Evolutionary conservation across 2,888 invertebrate species (phyloP), one percentile per base, ranked within the genome.

Genomic region (Orthosia cruda): DNA sequence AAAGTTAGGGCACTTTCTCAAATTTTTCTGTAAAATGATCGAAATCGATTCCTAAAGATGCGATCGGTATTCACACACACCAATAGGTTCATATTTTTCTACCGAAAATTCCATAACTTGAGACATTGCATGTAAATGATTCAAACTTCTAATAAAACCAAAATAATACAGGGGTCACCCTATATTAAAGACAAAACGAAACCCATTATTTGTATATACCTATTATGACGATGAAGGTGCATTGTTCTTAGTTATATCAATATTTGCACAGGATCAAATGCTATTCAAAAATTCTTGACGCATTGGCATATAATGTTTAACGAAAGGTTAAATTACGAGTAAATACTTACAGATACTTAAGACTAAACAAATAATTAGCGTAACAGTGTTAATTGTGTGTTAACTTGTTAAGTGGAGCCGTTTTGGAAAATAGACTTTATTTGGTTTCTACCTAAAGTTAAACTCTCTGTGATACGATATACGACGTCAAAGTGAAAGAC

Each of bases 251-350:
- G n/a, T 58, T 40, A 16, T 16, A 9, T 16, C 52, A 79, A 72
- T 77, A 72, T 80, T 80, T 80, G 32, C 20, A 47, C 54, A 80
- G 54, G 54, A 59, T 64, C 52, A 15, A 40, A 58, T 16, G 55
- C 16, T 23, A 32, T 52, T 18, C 16, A n/a, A n/a, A n/a, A n/a
- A n/a, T n/a, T n/a, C n/a, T 26, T 45, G 13, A 20, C 26, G 16
- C 13, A 54, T 32, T 9, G 0, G 40, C 26, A 20, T 5, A 11
- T 40, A 20, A 1, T 20, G 3, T 69, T 57, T 45, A 23, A 45
- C 18, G 26, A 57, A 71, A 57, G 13, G 52, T 62, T 45, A 54
- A 63, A 47, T 68, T 40, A 40, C 9, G 40, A 40, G 9, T 40
- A 47, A 50, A 55, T n/a, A 50, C 32, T 15, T 20, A 40, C 45